Evolutionary conservation across 2,113 vertebrate species (phyloP), one percentile per base, ranked within the genome.

Genomic region (Melanotaenia duboulayi): DNA sequence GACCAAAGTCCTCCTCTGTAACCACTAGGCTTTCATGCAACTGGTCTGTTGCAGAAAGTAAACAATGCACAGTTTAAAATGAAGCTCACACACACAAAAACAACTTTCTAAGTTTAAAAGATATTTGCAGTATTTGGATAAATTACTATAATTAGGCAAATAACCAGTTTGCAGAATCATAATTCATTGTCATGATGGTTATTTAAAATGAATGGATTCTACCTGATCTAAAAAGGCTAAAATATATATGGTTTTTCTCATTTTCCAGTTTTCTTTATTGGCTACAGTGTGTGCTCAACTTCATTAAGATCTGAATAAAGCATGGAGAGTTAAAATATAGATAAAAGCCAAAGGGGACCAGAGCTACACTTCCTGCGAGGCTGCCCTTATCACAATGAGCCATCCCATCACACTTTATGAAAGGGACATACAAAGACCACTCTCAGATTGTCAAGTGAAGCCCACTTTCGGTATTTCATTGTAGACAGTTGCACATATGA

Each of bases 381-480:
- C 32, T 2, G 14, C 50, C 66, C 66, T 72, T 46, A 63, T 78
- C 79, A 62, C 64, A 64, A 68, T 56, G 70, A 59, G 65, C 68
- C 59, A 52, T 81, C 75, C 55, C 68, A 70, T 89, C 66, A 61
- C 55, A 86, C 83, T 78, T 79, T 60, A 74, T 46, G 71, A 57
- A 82, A 76, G 78, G 72, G 83, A 82, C 79, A 84, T 16, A 71
- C 60, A 86, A 81, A 77, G 22, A 74, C 82, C 61, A 55, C 82
- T 80, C 75, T 81, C 67, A 71, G 70, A 65, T 61, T 50, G 65
- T 57, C 71, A 74, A 73, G 73, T 78, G 60, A 84, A n/a, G 17
- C 63, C 71, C 71, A 68, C 74, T 50, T 42, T 56, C 59, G n/a
- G 81, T 80, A 81, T 84, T 84, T 87, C 81, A 84, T 40, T 9